Base-by-base conservation (phyloP, 2,888 invertebrate genomes). In the Dioctria linearis region DNA sequence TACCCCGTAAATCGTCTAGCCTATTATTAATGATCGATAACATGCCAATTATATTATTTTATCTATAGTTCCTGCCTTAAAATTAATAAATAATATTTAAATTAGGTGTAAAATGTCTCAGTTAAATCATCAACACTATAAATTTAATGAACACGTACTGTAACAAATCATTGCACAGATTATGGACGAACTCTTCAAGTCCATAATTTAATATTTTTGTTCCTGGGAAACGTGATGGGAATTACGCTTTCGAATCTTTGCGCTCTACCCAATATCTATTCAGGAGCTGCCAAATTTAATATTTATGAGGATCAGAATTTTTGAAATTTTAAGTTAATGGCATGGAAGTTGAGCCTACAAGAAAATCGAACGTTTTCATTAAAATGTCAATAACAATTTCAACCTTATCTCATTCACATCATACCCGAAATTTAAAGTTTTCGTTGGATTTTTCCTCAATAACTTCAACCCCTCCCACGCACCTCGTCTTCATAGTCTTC, bases 161-260 rank as follows among this genome's bases (percentile, higher is more conserved):
- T 43, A 69, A 69, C 69, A 69, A 69, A 69, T 69, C 69, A 69
- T 69, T 69, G 69, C 49, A 51, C 69, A 69, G 69, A 69, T 69
- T 69, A 51, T 37, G 49, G 69, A 69, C 49, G 69, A 69, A 51
- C 69, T 51, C 43, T 49, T 13, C 69, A 51, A 69, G 69, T 37
- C 51, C 69, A 51, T 49, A 69, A 69, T 69, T 69, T 51, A 69
- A 69, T 69, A 51, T 49, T 51, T 43, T 37, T 46, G 69, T 49
- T n/a, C 69, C 51, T 69, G 4, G 69, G 69, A 39, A 69, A 69
- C 69, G 69, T 69, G 69, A 69, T 69, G 49, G 69, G 69, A 69
- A 69, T 69, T 69, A 69, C 51, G 51, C 69, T 51, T 61, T 11
- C 4, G 5, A 39, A 39, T 61, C 61, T 69, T 69, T 49, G 25